phyloP scores from a whole-genome alignment of 2,797 vertebrate species.

The Toxotes lorentzi region DNA sequence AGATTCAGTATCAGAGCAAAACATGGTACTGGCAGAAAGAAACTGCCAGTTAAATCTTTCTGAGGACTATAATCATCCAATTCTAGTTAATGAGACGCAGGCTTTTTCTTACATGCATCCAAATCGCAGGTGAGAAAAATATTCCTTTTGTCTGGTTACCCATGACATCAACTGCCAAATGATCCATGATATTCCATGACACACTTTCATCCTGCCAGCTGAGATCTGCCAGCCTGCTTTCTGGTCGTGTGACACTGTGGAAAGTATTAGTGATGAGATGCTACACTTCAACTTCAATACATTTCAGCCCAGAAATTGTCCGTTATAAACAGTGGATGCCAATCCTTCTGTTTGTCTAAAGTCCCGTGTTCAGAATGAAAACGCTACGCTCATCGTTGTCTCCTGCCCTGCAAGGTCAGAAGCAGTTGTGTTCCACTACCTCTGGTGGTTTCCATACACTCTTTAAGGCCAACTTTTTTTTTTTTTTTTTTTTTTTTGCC shows the following conservation, averaged over 20 bases:
- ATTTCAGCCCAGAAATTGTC: conserved; percentile 32
- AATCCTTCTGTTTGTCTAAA: conserved; percentile 58
- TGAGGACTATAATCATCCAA: conserved; percentile 30
- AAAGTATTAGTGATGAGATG: conserved; percentile 62
- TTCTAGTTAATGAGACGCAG: conserved; percentile 8
- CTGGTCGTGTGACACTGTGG: conserved; percentile 62
- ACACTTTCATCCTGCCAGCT: conserved; percentile 49
- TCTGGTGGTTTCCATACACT: conserved; percentile 59
- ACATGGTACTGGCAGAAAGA: conserved; percentile 13
- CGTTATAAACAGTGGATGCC: conserved; percentile 18
- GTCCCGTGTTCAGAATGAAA: conserved; percentile 25
- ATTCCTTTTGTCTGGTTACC: conserved; percentile 38
- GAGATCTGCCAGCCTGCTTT: conserved; percentile 42
- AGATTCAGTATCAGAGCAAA: conserved; percentile 14
- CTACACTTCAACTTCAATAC: conserved; percentile 48
- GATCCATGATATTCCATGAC: conserved; percentile 64
- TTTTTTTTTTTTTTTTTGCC: conserved; percentile 44
- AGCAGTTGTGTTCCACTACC: conserved; percentile 54
- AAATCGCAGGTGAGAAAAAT: conserved; percentile 47
- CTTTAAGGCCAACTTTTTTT: conserved; percentile 39
- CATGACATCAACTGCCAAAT: conserved; percentile 60
- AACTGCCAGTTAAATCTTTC: conserved; percentile 19
- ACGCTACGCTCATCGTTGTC: conserved; percentile 25
- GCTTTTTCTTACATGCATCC: conserved; percentile 7
- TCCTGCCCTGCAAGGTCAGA: conserved; percentile 34